A percentile compares a stretch with the other conserved stretches of the same genome.
Conservation (phyloP, 2,113 vertebrate species). For the Microtus oregoni region DNA sequence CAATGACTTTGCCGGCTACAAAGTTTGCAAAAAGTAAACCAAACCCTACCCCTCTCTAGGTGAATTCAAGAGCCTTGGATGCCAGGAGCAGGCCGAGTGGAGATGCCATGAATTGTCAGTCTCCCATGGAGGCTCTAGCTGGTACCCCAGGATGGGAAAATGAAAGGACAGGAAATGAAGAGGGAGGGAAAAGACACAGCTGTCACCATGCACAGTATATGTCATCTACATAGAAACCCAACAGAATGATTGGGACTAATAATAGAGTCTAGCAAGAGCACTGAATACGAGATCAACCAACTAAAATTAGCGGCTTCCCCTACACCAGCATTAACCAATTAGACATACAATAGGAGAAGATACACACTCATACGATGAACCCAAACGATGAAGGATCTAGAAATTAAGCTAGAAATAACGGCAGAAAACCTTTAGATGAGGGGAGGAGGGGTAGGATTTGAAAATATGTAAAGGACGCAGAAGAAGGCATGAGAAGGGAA, state of each 20-base stretch:
- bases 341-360: slow-evolving; percentile 55
- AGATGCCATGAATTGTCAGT: rapidly evolving
- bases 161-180: neutral
- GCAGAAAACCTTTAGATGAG: neutral
- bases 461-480: neutral
- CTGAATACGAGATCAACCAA: slow-evolving; percentile 44
- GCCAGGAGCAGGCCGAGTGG: neutral
- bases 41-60: neutral
- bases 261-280: slow-evolving; percentile 39
- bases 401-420: slow-evolving; percentile 48
- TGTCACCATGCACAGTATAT: neutral
- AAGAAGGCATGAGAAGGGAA: neutral
- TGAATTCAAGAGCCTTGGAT: neutral
- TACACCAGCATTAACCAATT: slow-evolving; percentile 51
- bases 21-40: neutral
- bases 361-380: neutral
- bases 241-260: slow-evolving; percentile 53
- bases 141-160: neutral
- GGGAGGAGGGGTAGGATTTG: neutral
- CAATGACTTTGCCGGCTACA: neutral
- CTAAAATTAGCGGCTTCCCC: slow-evolving; percentile 61
- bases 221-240: slow-evolving; percentile 23
- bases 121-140: neutral
- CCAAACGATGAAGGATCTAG: neutral
- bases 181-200: neutral